Conservation (phyloP, 2,797 vertebrate species). For the Nyctalus aviator region DNA sequence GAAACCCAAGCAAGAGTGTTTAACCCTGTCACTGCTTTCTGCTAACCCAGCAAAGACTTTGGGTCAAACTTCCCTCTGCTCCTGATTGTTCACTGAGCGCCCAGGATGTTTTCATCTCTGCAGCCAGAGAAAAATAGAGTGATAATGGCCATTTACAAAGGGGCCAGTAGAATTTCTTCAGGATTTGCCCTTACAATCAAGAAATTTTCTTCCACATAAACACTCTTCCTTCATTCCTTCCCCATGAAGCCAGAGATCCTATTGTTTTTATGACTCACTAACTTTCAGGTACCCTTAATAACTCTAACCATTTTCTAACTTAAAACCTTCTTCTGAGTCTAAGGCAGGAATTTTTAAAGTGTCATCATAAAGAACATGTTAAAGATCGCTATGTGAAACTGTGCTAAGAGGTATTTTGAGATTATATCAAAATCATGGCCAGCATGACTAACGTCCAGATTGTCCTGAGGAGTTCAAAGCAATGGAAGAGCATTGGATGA, state of each 20-base stretch:
- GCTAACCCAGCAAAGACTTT: constrained; percentile 16
- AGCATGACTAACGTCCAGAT: not conserved
- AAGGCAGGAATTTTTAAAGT: not conserved
- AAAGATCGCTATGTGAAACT: not conserved
- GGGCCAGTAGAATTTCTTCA: not conserved
- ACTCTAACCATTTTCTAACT: constrained; percentile 15
- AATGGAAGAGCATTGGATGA: not conserved
- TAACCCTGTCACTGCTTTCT: not conserved
- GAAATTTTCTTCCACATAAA: not conserved
- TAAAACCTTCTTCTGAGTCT: not conserved
- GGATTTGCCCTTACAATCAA: not conserved
- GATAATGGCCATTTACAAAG: not conserved
- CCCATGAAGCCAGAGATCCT: not conserved
- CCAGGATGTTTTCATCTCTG: not conserved
- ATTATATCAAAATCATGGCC: not conserved
- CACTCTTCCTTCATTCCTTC: not conserved
- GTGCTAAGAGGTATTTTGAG: not conserved
- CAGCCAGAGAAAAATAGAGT: not conserved
- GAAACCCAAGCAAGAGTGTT: not conserved
- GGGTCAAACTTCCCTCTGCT: not conserved
- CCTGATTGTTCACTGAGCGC: not conserved
- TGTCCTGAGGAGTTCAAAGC: not conserved
- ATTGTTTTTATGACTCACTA: constrained; percentile 34
- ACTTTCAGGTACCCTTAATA: not conserved
- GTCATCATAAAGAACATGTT: not conserved